Conservation (phyloP, 2,888 invertebrate genomes). For the Bembecia ichneumoniformis region DNA sequence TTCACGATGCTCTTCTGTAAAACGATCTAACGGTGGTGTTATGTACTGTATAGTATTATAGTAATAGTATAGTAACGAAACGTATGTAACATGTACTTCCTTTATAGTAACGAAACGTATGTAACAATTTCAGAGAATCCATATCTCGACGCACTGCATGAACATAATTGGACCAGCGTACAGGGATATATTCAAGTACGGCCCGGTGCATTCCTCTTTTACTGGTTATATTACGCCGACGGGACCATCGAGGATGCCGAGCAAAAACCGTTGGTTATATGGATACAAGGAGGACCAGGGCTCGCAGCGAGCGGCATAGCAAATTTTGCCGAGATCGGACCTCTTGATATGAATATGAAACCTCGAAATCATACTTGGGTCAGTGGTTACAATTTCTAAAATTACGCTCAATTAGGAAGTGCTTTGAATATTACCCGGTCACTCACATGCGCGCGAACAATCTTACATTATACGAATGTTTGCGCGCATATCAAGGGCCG, state of each 20-base stretch:
- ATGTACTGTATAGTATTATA: not conserved
- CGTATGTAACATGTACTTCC: constrained; percentile 16
- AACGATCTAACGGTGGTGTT: no score
- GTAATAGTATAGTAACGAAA: constrained; percentile 1
- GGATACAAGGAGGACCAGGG: constrained; percentile 93
- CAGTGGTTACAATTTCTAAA: constrained; percentile 11
- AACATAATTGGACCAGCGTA: constrained; percentile 48
- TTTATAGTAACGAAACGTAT: constrained; percentile 4
- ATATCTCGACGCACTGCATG: constrained; percentile 31
- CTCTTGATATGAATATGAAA: constrained; percentile 76
- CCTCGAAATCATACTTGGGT: constrained; percentile 85
- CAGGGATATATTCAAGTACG: constrained; percentile 84
- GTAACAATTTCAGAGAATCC: constrained; percentile 28
- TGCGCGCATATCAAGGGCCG: no score
- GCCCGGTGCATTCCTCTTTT: constrained; percentile 83
- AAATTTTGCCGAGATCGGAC: constrained; percentile 89
- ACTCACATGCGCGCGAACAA: no score
- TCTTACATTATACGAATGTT: no score
- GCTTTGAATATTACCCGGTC: no score
- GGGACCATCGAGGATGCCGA: constrained; percentile 69
- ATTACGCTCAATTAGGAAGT: no score
- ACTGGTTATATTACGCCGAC: constrained; percentile 89
- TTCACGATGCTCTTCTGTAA: no score
- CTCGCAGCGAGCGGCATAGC: constrained; percentile 87
- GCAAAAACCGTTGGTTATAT: constrained; percentile 81